phyloP scores from a whole-genome alignment of 2,797 vertebrate species.

The Mormyrops boulengeri region DNA sequence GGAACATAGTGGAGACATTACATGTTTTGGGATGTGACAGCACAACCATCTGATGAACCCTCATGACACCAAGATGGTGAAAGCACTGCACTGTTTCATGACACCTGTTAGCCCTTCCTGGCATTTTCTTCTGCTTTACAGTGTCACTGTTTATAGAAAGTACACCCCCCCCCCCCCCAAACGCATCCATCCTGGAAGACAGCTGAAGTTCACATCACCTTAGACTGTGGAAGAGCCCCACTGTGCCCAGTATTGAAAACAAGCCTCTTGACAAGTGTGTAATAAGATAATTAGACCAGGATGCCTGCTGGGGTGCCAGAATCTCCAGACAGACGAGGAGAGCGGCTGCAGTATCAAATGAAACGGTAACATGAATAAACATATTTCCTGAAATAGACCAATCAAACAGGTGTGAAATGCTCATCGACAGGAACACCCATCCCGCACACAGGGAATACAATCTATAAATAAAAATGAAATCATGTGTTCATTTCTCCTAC shows the following conservation, averaged over 20 bases:
- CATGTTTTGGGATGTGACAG: not conserved
- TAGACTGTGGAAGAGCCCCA: not conserved
- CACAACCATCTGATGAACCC: not conserved
- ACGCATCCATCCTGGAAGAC: not conserved
- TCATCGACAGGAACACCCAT: not conserved
- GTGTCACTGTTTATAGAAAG: not conserved
- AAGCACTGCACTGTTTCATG: not conserved
- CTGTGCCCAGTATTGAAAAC: conserved; percentile 17
- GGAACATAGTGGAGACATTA: not conserved
- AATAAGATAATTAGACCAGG: conserved; percentile 24
- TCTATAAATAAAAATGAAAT: not conserved
- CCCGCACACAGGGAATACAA: not conserved
- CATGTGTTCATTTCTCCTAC: not conserved
- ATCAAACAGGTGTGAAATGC: not conserved
- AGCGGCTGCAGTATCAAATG: conserved; percentile 1
- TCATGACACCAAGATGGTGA: not conserved
- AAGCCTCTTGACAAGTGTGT: conserved; percentile 19
- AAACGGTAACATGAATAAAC: not conserved
- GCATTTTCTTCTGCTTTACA: not conserved
- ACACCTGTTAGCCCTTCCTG: not conserved
- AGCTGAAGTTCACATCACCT: conserved; percentile 11
- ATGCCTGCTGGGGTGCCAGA: not conserved
- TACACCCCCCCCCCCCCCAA: not conserved
- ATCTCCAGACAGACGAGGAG: conserved; percentile 12
- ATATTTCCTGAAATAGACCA: not conserved